Conservation (phyloP, 2,797 vertebrate species). For the Lophotriccus pileatus region DNA sequence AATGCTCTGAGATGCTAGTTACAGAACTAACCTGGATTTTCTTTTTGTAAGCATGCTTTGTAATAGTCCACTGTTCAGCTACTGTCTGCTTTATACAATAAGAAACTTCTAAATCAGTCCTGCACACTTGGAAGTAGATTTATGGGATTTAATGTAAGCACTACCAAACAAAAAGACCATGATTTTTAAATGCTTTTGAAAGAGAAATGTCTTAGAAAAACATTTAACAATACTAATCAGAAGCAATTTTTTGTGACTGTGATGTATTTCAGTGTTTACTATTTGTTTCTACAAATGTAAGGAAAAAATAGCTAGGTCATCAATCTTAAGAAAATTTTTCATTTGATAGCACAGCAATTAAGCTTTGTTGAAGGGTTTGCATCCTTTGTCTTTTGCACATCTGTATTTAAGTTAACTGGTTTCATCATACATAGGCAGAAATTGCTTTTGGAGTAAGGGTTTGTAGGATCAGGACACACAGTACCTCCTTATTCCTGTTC, state of each 20-base stretch:
- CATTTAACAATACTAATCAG: conserved; percentile 12
- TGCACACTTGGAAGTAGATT: neutral
- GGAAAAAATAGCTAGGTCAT: neutral
- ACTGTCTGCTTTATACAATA: neutral
- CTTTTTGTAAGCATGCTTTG: neutral
- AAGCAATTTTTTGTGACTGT: neutral
- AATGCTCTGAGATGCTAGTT: neutral
- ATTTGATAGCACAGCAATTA: neutral
- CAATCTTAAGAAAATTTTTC: neutral
- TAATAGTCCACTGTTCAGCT: neutral
- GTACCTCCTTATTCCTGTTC: neutral
- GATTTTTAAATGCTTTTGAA: conserved; percentile 38
- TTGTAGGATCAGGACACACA: neutral
- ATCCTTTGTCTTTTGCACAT: neutral
- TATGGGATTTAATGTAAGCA: neutral
- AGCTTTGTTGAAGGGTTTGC: neutral
- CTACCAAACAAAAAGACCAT: neutral
- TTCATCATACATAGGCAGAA: neutral
- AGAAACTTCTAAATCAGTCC: conserved; percentile 32
- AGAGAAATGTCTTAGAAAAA: conserved; percentile 5
- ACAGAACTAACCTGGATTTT: neutral
- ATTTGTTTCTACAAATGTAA: neutral
- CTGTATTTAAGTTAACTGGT: neutral
- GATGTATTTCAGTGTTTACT: neutral
- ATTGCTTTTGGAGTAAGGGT: neutral